These are phyloP conservation scores for Apogon talboti DNA, from an alignment of 2,797 vertebrate genomes.

Conservation along the genomic window DNA sequence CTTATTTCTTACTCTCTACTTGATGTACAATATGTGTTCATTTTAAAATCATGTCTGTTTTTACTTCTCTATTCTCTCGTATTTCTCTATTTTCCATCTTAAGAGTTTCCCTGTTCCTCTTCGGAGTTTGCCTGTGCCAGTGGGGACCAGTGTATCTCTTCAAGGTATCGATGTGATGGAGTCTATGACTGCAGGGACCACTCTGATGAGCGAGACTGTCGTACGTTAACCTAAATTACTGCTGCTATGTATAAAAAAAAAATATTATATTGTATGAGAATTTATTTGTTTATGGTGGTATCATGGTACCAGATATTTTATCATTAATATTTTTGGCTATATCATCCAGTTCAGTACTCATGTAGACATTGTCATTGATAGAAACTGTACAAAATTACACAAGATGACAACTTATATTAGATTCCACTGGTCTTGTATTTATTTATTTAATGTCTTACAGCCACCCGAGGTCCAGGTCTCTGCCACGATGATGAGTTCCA, in stretches of 20 bases:
- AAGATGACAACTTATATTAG: not conserved
- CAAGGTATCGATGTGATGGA: conserved; percentile 88
- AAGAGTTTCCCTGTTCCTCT: conserved; percentile 88
- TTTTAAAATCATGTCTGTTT: not conserved
- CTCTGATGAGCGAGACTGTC: conserved; percentile 90
- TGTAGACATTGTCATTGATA: not conserved
- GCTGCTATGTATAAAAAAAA: not conserved
- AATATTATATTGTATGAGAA: too few relatives aligned
- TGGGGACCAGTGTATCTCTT: conserved; percentile 88
- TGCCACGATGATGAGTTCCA: conserved; percentile 94
- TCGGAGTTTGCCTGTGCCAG: conserved; percentile 90
- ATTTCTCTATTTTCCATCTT: conserved; percentile 7
- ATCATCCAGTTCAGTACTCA: not conserved
- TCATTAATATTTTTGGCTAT: too few relatives aligned
- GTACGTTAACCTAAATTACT: conserved; percentile 82
- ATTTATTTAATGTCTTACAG: conserved; percentile 68
- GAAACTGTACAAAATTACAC: not conserved
- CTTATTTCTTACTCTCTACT: too few relatives aligned
- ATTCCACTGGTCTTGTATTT: not conserved
- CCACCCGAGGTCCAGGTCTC: conserved; percentile 91
- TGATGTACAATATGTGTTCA: not conserved
- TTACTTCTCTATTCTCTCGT: not conserved
- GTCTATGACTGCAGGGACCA: conserved; percentile 93
- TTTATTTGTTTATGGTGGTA: not conserved
- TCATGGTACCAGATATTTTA: too few relatives aligned